Evolutionary conservation across 2,113 vertebrate species (phyloP), one percentile per base, ranked within the genome.

Genomic region (Ciconia boyciana): DNA sequence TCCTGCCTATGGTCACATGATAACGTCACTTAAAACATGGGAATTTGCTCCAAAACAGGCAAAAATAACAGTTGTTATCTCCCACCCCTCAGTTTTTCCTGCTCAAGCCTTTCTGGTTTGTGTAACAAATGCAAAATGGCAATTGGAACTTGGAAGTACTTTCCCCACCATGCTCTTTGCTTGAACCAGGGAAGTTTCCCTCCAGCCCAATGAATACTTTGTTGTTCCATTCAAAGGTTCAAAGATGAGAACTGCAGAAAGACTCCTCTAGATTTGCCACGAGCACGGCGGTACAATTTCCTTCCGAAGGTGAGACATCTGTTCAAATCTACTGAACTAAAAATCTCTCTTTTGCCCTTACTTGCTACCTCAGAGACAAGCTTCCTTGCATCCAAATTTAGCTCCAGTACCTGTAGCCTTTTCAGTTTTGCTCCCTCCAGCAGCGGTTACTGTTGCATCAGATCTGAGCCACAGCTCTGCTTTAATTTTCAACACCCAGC

Each of bases 31-130:
- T 43, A 75, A 49, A 82, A 75, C 14, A 34, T 1, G 6, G 13
- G 28, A 43, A 49, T 52, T 75, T 44, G 12, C 43, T 71, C 21
- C 43, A 54, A 19, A 77, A 29, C 4, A 11, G 8, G 14, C 22
- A 71, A 78, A 48, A 81, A 34, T 4, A 70, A 26, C 26, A 43
- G 21, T 1, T 10, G 21, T 1, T 10, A 55, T 18, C 34, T 65
- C 20, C 21, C 18, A 54, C 2, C 17, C 11, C 29, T 39, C 4
- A 0, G 10, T 34, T 70, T n/a, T n/a, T 36, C 2, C 1, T 48
- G 34, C 9, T 78, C 29, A 16, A 61, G 36, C 13, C 46, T 68
- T 72, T 48, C 20, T 82, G 36, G 4, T 65, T 32, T 15, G 13
- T 36, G 24, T 24, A 70, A 82, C 41, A 87, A 83, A 64, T 6